phyloP scores from a whole-genome alignment of 2,797 vertebrate species.

The Eupleurogrammus muticus region DNA sequence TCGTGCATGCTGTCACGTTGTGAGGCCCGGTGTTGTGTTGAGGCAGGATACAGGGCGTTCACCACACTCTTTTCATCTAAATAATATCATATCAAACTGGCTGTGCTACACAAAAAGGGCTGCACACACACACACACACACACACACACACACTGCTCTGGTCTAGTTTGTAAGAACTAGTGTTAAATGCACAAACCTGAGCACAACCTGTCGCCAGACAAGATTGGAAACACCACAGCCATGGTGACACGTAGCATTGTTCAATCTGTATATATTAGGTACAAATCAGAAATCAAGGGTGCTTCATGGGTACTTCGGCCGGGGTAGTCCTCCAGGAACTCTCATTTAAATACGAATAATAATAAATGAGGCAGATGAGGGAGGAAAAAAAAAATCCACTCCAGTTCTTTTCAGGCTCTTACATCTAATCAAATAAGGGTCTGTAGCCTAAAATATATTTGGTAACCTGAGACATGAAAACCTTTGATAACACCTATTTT shows the following conservation, averaged over 20 bases:
- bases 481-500: conserved; percentile 39
- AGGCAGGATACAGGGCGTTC: conserved; percentile 58
- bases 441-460: conserved; percentile 29
- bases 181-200: conserved; percentile 16
- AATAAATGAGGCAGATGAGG: conserved; percentile 24
- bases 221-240: conserved; percentile 22
- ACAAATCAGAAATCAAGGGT: conserved; percentile 42
- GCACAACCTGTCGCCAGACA: not conserved
- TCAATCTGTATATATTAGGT: conserved; percentile 27
- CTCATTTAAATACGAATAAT: conserved; percentile 44
- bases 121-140: conserved; percentile 30
- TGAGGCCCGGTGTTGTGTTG: conserved; percentile 54
- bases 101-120: conserved; percentile 31
- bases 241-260: not conserved
- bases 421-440: conserved; percentile 35
- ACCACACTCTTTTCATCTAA: conserved; percentile 48
- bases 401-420: conserved; percentile 42
- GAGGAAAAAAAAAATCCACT: conserved; percentile 36
- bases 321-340: conserved; percentile 23
- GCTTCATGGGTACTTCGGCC: conserved; percentile 36
- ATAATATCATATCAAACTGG: conserved; percentile 46
- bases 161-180: conserved; percentile 12
- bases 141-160: conserved; percentile 21
- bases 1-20: conserved; percentile 42
- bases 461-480: conserved; percentile 31